Evolutionary conservation across 37 sponge, comb jelly and placozoan species (phyloP), one percentile per base, ranked within the genome.

Genomic region (Ephydatia muelleri): DNA sequence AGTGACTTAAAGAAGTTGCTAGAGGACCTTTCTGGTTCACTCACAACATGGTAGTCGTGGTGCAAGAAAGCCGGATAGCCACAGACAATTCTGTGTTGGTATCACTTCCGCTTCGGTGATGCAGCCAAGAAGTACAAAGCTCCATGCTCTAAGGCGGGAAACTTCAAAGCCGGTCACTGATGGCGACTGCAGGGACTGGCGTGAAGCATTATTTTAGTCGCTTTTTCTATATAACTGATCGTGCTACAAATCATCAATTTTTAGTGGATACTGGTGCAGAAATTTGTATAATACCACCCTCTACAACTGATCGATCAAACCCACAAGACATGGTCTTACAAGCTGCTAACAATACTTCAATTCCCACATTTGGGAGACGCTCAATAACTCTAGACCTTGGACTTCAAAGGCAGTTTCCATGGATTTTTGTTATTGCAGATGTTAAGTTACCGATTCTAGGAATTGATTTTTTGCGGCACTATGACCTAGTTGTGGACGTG

Each of bases 361-460:
- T 83, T 31, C 31, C 65, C 25, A 83, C 57, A 0, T 74, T 36
- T 33, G 82, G 82, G n/a, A 66, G 34, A 34, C 76, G 38, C n/a
- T 75, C 76, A 31, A 68, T 68, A 12, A 49, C 74, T 33, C 84
- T 83, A 31, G 70, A 85, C 70, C 85, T 85, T 12, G 85, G 85
- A 65, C 79, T 85, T 12, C 85, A 70, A 16, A 29, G 85, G 23
- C 25, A 69, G 8, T 85, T 85, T 70, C 72, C 70, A 23, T 77
- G 85, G 85, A 75, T 85, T 33, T 85, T 85, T 49, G 38, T 77
- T 36, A 34, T 85, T 38, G 85, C 85, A 11, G 85, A 85, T 32
- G 79, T 78, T 16, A 31, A 77, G 79, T 9, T 69, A 23, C 70
- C 70, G 0, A 85, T 85, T 65, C 32, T 85, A 30, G 84, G 84